A percentile compares a stretch with the other conserved stretches of the same genome.
These are phyloP conservation scores for Molanna angustata DNA, from an alignment of 2,888 invertebrate genomes.

Conservation along the genomic window DNA sequence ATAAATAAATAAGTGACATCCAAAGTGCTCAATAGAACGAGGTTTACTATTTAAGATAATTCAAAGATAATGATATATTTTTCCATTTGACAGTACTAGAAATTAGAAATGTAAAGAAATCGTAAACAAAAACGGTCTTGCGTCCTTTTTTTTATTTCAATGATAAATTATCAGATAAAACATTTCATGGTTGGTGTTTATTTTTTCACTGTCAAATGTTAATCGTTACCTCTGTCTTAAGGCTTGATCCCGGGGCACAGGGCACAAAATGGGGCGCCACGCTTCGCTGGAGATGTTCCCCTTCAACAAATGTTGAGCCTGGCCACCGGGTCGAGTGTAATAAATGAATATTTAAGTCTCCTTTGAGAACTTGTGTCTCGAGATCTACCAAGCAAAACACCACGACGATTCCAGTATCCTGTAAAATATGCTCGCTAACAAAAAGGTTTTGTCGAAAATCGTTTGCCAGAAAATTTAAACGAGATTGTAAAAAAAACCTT, in stretches of 20 bases:
- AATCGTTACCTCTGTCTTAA: constrained; percentile 27
- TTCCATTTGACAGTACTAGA: too few relatives aligned
- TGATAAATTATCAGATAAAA: constrained; percentile 18
- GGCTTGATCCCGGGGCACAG: constrained; percentile 18
- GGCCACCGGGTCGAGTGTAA: constrained; percentile 23
- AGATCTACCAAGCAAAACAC: constrained; percentile 7
- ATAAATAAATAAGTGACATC: too few relatives aligned
- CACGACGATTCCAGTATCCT: too few relatives aligned
- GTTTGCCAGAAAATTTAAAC: too few relatives aligned
- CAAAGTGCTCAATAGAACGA: too few relatives aligned
- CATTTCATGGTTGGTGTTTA: constrained; percentile 19
- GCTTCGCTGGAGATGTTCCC: constrained; percentile 19
- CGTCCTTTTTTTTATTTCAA: constrained; percentile 2
- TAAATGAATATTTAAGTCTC: constrained; percentile 33
- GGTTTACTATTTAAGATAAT: too few relatives aligned
- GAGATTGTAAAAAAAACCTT: too few relatives aligned
- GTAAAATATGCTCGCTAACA: too few relatives aligned
- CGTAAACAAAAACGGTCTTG: constrained; percentile 1
- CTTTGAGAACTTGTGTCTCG: constrained; percentile 24
- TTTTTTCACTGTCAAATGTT: constrained; percentile 30
- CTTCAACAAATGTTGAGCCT: constrained; percentile 29
- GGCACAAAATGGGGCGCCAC: too few relatives aligned
- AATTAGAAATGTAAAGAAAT: background rate
- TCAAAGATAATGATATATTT: too few relatives aligned
- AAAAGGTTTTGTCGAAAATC: too few relatives aligned